Evolutionary conservation across 2,113 vertebrate species (phyloP), one percentile per base, ranked within the genome.

Genomic region (Taxidea taxus): DNA sequence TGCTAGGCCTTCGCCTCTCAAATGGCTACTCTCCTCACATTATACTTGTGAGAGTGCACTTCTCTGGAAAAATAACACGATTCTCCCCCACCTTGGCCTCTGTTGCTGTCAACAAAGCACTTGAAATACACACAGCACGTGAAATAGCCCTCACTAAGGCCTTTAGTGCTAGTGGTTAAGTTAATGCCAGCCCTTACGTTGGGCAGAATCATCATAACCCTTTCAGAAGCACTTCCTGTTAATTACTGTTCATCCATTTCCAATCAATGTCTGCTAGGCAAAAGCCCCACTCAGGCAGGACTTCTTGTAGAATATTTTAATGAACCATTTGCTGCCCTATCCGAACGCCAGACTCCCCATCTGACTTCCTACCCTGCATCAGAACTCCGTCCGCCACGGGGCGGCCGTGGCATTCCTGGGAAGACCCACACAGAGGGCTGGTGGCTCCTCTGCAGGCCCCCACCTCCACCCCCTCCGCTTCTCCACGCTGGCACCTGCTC

Each of bases 151-250:
- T 74, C 4, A 2, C 66, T 49, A 14, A 0, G 23, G 82, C 75
- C 89, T 70, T 62, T 4, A n/a, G 27, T 51, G 62, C 29, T 42
- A 21, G n/a, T 16, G n/a, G 9, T 34, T 72, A 49, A 60, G 60
- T 25, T 75, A 90, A 80, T 25, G 37, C 49, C 4, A n/a, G 11
- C n/a, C 7, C 12, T 81, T 18, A 64, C 7, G 15, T 72, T 90
- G 31, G 34, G 64, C 68, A 82, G 47, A 27, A 62, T 29, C 56
- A 56, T 70, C 62, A 29, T 66, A 75, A 85, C 14, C 62, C 42
- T 83, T 75, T 89, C 42, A 66, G 75, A 97, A 85, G 96, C 39
- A 60, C n/a, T 85, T 72, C 12, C 49, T 91, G n/a, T 42, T 95
- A 74, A 93, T 60, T 75, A 77, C 20, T 91, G 54, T 21, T 94